Percentiles rank a stretch among this genome's conserved stretches.
Conservation (phyloP, 2,113 vertebrate genomes). For the Seriola dumerili region DNA sequence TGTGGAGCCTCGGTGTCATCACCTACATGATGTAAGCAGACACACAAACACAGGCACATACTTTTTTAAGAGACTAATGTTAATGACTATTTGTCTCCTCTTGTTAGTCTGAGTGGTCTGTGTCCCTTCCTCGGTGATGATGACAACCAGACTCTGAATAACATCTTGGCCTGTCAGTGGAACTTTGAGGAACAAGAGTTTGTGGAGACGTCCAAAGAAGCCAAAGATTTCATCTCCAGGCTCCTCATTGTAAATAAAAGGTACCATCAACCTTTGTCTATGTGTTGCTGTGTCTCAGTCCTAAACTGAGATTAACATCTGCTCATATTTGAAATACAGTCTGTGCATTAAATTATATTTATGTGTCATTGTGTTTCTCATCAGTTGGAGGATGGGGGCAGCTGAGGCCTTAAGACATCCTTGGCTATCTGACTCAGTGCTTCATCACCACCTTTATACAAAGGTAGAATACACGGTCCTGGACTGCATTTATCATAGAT, state of each 20-base stretch:
- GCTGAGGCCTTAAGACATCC: constrained; percentile 93
- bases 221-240: constrained; percentile 95
- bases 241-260: constrained; percentile 94
- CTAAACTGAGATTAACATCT: not conserved
- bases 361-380: constrained; percentile 53
- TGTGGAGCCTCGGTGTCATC: constrained; percentile 98
- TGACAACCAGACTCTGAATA: constrained; percentile 94
- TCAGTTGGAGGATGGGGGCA: constrained; percentile 96
- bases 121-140: constrained; percentile 97
- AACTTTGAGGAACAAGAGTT: constrained; percentile 95
- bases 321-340: not conserved
- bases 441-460: constrained; percentile 87
- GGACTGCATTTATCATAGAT: not conserved
- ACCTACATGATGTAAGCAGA: constrained; percentile 96
- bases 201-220: constrained; percentile 88
- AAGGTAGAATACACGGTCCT: constrained; percentile 83
- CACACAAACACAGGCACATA: not conserved
- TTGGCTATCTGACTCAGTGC: constrained; percentile 91
- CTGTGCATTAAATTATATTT: not conserved
- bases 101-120: constrained; percentile 92
- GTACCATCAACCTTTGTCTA: constrained; percentile 72
- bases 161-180: constrained; percentile 94
- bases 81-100: not conserved
- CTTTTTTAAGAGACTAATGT: not conserved
- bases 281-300: not conserved